Conservation (phyloP, 2,888 invertebrate species). For the Rutpela maculata region DNA sequence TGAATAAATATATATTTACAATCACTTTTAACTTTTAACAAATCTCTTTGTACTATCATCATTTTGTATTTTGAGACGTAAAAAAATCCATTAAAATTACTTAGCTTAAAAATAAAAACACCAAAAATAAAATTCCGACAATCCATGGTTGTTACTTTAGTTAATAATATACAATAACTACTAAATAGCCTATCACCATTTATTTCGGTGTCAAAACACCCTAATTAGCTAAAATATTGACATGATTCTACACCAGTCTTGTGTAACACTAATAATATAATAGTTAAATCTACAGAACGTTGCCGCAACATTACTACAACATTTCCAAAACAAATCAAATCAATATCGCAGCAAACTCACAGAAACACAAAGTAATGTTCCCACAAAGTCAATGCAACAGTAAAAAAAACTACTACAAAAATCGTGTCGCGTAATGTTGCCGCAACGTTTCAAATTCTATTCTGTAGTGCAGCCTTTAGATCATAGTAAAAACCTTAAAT, state of each 20-base stretch:
- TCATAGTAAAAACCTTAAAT: constrained; percentile 69
- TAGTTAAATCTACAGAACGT: constrained; percentile 60
- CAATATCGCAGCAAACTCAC: constrained; percentile 6
- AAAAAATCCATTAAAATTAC: constrained; percentile 17
- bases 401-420: constrained; percentile 7
- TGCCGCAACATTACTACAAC: constrained; percentile 30
- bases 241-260: constrained; percentile 74
- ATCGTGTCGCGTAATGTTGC: constrained; percentile 26
- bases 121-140: constrained; percentile 61
- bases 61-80: constrained; percentile 42
- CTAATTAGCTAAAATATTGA: constrained; percentile 70
- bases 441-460: constrained; percentile 55
- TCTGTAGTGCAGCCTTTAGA: constrained; percentile 72
- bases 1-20: constrained; percentile 59
- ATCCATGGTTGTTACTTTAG: constrained; percentile 66
- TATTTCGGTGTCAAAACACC: constrained; percentile 68
- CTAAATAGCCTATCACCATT: constrained; percentile 71
- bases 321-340: neutral
- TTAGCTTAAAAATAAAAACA: constrained; percentile 33
- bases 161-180: constrained; percentile 67
- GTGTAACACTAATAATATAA: constrained; percentile 71
- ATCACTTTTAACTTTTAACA: constrained; percentile 47
- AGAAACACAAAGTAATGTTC: constrained; percentile 25
- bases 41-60: constrained; percentile 58
- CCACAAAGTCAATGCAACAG: constrained; percentile 24